A percentile compares a stretch with the other conserved stretches of the same genome.
Evolutionary conservation across 2,888 invertebrate species (phyloP).

Genomic region (Pimpla rufipes): DNA sequence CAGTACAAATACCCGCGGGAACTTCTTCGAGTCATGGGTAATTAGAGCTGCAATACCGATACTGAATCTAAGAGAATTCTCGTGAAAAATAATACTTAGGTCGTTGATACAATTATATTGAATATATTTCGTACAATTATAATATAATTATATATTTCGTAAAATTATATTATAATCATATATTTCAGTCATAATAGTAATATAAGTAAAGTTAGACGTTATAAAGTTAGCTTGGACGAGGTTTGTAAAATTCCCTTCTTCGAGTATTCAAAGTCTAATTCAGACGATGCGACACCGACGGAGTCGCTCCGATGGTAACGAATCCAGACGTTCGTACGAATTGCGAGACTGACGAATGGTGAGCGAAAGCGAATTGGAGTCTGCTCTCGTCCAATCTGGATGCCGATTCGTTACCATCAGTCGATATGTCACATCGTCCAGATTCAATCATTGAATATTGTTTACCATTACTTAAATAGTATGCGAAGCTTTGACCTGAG

Average conservation of each 20-base stretch:
- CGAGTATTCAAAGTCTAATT: not conserved
- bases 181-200: too few species aligned
- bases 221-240: too few species aligned
- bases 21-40: constrained; percentile 91
- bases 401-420: not conserved
- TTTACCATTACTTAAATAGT: too few species aligned
- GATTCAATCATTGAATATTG: not conserved
- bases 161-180: too few species aligned
- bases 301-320: not conserved
- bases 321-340: not conserved
- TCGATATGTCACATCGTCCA: not conserved
- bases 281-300: not conserved
- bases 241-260: too few species aligned
- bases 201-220: too few species aligned
- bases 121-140: not conserved
- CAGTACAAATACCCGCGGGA: constrained; percentile 91
- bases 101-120: too few species aligned
- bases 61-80: too few species aligned
- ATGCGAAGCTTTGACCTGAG: too few species aligned
- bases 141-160: constrained; percentile 4
- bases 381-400: not conserved
- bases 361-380: not conserved
- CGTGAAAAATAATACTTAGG: too few species aligned
- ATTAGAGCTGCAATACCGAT: constrained; percentile 46
- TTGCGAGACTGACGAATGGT: not conserved